A percentile compares a stretch with the other conserved stretches of the same genome.
phyloP scores from a whole-genome alignment of 30 jellyfish, hydroid and myxozoan genomes.

The Turritopsis dohrnii region DNA sequence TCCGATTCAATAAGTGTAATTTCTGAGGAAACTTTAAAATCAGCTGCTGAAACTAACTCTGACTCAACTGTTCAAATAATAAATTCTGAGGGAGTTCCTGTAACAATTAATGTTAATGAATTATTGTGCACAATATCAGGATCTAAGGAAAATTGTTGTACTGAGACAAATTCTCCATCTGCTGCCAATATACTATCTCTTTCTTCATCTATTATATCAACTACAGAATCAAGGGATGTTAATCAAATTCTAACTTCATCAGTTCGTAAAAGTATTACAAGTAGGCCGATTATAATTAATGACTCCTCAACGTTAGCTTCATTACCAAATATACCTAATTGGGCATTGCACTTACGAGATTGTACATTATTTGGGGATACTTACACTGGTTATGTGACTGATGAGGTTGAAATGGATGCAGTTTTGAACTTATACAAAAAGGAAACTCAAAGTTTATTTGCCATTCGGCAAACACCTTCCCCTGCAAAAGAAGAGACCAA shows the following conservation, averaged over 20 bases:
- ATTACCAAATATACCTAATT: constrained; percentile 39
- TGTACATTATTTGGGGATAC: constrained; percentile 59
- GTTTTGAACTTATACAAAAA: constrained; percentile 73
- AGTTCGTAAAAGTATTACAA: neutral
- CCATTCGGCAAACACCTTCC: constrained; percentile 92
- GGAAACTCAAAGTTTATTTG: constrained; percentile 89
- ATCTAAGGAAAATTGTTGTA: neutral
- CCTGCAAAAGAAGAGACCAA: constrained; percentile 69
- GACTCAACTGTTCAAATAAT: constrained; percentile 25
- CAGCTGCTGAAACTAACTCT: constrained; percentile 3
- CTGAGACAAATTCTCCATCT: neutral
- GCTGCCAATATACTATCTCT: constrained; percentile 11
- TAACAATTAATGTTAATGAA: constrained; percentile 27
- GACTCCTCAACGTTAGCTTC: neutral
- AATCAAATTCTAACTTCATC: neutral
- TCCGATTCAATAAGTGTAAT: constrained; percentile 2
- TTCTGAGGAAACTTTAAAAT: neutral
- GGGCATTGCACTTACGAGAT: constrained; percentile 63
- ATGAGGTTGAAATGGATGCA: constrained; percentile 85
- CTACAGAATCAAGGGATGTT: constrained; percentile 2
- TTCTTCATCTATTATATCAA: constrained; percentile 26
- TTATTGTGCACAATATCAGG: constrained; percentile 22
- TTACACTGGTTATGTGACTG: constrained; percentile 72
- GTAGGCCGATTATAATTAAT: neutral
- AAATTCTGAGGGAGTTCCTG: constrained; percentile 39